phyloP scores from a whole-genome alignment of 1,140 invertebrate genomes.

The Leptestheria dahalacensis region DNA sequence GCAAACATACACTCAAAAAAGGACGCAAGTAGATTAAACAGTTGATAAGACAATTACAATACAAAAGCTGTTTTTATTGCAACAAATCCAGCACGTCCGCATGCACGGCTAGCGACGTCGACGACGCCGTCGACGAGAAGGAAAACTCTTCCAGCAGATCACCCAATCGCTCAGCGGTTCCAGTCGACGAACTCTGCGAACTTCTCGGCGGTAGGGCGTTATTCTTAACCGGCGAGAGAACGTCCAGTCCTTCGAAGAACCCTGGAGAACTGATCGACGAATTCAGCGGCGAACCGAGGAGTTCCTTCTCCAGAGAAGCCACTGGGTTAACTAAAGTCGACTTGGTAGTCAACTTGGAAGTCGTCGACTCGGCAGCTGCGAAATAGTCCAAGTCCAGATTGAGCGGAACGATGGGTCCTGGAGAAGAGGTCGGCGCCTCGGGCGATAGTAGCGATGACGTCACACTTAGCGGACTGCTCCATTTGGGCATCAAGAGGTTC shows the following conservation, averaged over 20 bases:
- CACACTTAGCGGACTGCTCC: neutral
- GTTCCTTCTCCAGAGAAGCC: neutral
- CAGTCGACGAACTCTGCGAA: too few species aligned
- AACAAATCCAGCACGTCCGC: neutral
- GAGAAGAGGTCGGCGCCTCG: neutral
- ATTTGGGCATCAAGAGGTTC: neutral
- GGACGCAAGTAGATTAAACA: neutral
- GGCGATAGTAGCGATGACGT: neutral
- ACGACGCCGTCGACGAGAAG: neutral
- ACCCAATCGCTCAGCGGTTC: too few species aligned
- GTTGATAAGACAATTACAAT: too few species aligned
- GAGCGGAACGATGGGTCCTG: neutral
- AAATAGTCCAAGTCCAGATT: neutral
- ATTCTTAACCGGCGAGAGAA: too few species aligned
- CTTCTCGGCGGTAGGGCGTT: too few species aligned
- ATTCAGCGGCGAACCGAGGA: too few species aligned
- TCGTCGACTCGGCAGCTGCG: neutral
- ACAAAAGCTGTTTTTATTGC: neutral
- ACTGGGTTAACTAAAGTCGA: neutral
- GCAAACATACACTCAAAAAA: neutral
- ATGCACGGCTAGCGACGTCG: neutral
- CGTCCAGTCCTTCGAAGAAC: too few species aligned
- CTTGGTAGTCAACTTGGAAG: neutral
- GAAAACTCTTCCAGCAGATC: neutral
- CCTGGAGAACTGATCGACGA: too few species aligned